Evolutionary conservation across 2,888 invertebrate species (phyloP), one percentile per base, ranked within the genome.

Genomic region (Calliopum simillimum): DNA sequence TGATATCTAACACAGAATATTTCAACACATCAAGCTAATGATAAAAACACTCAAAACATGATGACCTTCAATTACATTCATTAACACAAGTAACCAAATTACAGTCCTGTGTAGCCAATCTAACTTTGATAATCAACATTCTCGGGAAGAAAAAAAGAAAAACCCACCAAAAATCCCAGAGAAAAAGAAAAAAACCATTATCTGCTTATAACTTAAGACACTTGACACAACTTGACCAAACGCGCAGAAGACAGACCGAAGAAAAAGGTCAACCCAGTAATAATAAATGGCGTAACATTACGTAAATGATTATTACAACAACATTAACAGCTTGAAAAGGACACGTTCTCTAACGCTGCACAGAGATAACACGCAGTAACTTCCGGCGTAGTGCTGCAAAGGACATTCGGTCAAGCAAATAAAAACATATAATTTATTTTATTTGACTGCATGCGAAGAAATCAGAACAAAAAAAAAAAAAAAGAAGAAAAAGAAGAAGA

Each of bases 301-400:
- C 44, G 23, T 41, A 65, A 65, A 65, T 65, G 65, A 55, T 65
- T 65, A 65, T 65, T 65, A 55, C 65, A 65, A 65, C 65, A 65
- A 65, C 65, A 65, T 65, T 65, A 55, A 44, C 55, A 53, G 53
- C 53, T 53, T 53, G 19, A 53, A 65, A 43, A 51, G 49, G 43
- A n/a, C 25, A 14, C 25, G 25, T 33, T 33, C 8, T 8, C 33
- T 33, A n/a, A n/a, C n/a, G n/a, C 8, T 8, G 8, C 33, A 56
- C 25, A 21, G 14, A 16, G 41, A n/a, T n/a, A 51, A 25, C 62
- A 23, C 33, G 13, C 44, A 16, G 53, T 13, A 11, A 19, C 14
- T 33, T 51, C 41, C 33, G 33, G 16, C 25, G 12, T 19, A 21
- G 47, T 46, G 49, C 41, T 64, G 23, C 65, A 61, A 21, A 53